A percentile compares a stretch with the other conserved stretches of the same genome.
phyloP scores from a whole-genome alignment of 92 coral and sea anemone genomes.

The Diadumene lineata region DNA sequence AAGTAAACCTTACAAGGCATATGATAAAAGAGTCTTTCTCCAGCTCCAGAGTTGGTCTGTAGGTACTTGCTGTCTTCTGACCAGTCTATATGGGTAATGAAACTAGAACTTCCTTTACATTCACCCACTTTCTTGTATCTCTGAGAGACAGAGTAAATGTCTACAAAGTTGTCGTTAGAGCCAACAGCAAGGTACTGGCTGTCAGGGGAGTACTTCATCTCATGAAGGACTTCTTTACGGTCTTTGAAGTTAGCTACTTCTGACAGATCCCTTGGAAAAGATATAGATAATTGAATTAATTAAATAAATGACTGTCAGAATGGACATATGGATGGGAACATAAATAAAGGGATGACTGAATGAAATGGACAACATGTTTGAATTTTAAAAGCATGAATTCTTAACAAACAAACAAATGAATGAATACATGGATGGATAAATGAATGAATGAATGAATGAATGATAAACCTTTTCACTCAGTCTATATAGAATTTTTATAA shows the following conservation, averaged over 20 bases:
- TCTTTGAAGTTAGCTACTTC: slow-evolving; percentile 87
- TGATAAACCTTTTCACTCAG: too few species aligned
- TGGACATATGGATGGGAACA: too few species aligned
- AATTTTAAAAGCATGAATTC: too few species aligned
- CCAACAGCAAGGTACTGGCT: slow-evolving; percentile 97
- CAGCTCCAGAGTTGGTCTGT: slow-evolving; percentile 98
- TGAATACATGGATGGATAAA: too few species aligned
- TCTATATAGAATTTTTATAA: too few species aligned
- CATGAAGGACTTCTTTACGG: slow-evolving; percentile 94
- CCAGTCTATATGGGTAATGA: slow-evolving; percentile 98
- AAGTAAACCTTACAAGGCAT: slow-evolving; percentile 88
- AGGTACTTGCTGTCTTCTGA: slow-evolving; percentile 94
- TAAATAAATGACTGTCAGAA: too few species aligned
- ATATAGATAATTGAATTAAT: too few species aligned
- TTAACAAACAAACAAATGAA: too few species aligned
- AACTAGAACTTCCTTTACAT: slow-evolving; percentile 97
- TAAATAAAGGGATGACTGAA: too few species aligned
- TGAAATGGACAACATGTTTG: too few species aligned
- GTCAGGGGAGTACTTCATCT: slow-evolving; percentile 96
- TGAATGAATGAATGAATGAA: too few species aligned
- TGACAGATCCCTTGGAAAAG: slow-evolving; percentile 76
- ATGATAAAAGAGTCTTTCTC: slow-evolving; percentile 89
- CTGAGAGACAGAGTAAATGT: slow-evolving; percentile 90
- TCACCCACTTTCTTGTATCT: slow-evolving; percentile 99
- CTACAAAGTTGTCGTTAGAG: slow-evolving; percentile 99